Percentiles rank a stretch among this genome's conserved stretches.
phyloP scores from a whole-genome alignment of 2,888 invertebrate genomes.

The Amiota mariae region DNA sequence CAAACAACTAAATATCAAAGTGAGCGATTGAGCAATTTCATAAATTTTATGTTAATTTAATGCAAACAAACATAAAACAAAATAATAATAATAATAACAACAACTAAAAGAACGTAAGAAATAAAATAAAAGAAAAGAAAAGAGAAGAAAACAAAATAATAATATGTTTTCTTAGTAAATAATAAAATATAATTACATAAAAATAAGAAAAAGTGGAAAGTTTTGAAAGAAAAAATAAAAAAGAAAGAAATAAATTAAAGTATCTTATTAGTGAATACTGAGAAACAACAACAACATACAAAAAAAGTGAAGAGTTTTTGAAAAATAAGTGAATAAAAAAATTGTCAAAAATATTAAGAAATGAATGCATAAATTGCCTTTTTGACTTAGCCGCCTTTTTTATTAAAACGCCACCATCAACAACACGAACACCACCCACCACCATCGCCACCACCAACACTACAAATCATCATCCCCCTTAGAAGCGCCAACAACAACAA shows the following conservation, averaged over 20 bases:
- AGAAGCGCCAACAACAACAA: conserved; percentile 37
- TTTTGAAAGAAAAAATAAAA: too few species aligned
- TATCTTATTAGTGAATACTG: too few species aligned
- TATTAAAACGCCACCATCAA: conserved; percentile 35
- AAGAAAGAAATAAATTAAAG: too few species aligned
- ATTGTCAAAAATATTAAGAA: conserved; percentile 13
- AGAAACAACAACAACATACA: conserved; percentile 6
- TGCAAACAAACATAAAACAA: conserved; percentile 16
- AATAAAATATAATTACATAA: too few species aligned
- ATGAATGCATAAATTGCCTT: neutral
- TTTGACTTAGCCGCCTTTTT: neutral
- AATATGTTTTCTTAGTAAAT: neutral
- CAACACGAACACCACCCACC: conserved; percentile 47
- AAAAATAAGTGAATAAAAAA: conserved; percentile 10
- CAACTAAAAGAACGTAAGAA: neutral
- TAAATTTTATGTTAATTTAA: neutral
- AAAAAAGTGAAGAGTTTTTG: neutral
- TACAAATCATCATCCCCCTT: conserved; percentile 33
- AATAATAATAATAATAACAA: neutral
- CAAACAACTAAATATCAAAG: neutral
- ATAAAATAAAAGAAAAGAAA: neutral
- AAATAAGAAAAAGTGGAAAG: too few species aligned
- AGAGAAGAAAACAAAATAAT: too few species aligned
- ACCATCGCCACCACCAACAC: neutral
- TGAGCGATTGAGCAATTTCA: neutral